phyloP scores from a whole-genome alignment of 2,113 vertebrate genomes.

The Pteropus alecto region DNA sequence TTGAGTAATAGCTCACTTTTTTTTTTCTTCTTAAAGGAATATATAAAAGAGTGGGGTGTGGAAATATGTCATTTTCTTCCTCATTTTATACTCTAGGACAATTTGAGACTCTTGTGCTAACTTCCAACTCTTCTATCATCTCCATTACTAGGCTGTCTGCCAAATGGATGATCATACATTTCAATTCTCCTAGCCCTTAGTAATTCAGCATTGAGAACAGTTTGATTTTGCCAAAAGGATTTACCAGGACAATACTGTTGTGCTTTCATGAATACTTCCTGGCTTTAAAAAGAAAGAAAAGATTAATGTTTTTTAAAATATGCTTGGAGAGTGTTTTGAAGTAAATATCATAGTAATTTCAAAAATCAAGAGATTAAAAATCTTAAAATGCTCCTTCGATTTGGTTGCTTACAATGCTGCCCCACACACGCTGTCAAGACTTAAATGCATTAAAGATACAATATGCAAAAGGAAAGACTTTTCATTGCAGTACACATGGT shows the following conservation, averaged over 20 bases:
- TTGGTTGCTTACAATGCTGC: not conserved
- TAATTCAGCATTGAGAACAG: not conserved
- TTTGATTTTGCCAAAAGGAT: not conserved
- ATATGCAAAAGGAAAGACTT: not conserved
- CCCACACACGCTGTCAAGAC: not conserved
- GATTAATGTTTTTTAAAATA: not conserved
- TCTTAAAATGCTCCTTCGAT: not conserved
- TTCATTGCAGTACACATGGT: not conserved
- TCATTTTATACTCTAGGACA: not conserved
- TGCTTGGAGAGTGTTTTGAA: not conserved
- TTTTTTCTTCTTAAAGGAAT: not conserved
- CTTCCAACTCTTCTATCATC: not conserved
- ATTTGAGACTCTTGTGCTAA: not conserved
- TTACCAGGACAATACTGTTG: not conserved
- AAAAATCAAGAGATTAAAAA: not conserved
- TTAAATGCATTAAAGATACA: not conserved
- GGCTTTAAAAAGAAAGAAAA: not conserved
- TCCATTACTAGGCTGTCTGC: not conserved
- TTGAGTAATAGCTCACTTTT: not conserved
- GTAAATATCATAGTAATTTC: constrained; percentile 35
- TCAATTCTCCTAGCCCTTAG: not conserved
- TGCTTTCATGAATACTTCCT: not conserved
- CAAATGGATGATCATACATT: constrained; percentile 4
- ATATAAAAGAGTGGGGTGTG: not conserved
- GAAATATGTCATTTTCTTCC: not conserved